These are phyloP conservation scores for Herminia tarsipennalis DNA, from an alignment of 2,888 invertebrate species.

Conservation along the genomic window DNA sequence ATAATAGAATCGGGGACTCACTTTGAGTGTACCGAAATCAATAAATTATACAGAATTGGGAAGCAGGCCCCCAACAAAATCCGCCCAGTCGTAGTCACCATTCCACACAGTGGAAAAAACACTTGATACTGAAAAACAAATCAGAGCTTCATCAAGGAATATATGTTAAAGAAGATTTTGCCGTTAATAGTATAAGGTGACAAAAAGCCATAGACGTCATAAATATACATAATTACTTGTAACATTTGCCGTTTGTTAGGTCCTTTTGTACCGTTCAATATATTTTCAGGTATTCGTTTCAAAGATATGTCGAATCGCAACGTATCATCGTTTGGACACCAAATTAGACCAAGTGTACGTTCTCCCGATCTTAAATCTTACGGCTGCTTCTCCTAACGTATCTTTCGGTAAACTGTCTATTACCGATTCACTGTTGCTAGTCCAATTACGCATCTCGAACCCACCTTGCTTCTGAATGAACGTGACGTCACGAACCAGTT, in stretches of 20 bases:
- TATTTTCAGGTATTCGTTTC: constrained; percentile 18
- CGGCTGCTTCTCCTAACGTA: constrained; percentile 18
- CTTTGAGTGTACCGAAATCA: too few species aligned
- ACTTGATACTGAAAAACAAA: too few species aligned
- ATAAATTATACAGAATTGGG: too few species aligned
- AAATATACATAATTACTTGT: constrained; percentile 34
- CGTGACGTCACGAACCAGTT: constrained; percentile 10
- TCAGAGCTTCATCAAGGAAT: too few species aligned
- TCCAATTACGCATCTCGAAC: constrained; percentile 42
- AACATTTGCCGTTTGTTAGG: constrained; percentile 36
- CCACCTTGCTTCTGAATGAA: constrained; percentile 35
- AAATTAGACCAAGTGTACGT: constrained; percentile 36
- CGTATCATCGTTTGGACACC: constrained; percentile 30
- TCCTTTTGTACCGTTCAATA: constrained; percentile 15
- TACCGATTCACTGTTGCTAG: constrained; percentile 29
- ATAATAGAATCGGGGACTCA: too few species aligned
- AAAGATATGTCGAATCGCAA: constrained; percentile 35
- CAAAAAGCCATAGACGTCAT: constrained; percentile 35
- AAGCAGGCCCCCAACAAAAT: too few species aligned
- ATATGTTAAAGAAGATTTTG: too few species aligned
- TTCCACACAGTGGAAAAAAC: too few species aligned
- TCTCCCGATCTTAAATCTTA: constrained; percentile 30
- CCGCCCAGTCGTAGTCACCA: too few species aligned
- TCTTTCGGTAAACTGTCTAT: constrained; percentile 30
- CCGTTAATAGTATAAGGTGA: constrained; percentile 37